These are phyloP conservation scores for Cettia cetti DNA, from an alignment of 2,113 vertebrate species.

Conservation along the genomic window DNA sequence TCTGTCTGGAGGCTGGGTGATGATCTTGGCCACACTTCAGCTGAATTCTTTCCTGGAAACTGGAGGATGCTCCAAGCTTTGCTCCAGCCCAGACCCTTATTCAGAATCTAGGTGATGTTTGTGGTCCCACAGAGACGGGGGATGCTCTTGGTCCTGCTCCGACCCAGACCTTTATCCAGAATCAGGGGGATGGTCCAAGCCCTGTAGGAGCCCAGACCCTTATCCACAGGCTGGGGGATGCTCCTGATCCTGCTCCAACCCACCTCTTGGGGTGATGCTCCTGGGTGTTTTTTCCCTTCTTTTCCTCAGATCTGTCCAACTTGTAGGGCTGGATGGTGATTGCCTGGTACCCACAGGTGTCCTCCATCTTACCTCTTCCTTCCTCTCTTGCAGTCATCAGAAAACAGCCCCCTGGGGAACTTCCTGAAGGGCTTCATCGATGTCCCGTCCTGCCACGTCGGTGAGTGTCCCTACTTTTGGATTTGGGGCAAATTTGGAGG, in stretches of 20 bases:
- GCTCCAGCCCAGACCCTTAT: background rate
- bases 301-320: background rate
- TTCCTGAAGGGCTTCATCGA: conserved; percentile 93
- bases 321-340: background rate
- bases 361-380: background rate
- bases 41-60: background rate
- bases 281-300: background rate
- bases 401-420: conserved; percentile 96
- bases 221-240: background rate
- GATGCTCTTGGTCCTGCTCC: background rate
- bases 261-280: background rate
- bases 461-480: conserved; percentile 70
- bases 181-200: background rate
- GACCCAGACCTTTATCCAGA: background rate
- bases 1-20: background rate
- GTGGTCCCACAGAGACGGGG: fast-evolving
- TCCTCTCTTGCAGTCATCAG: conserved; percentile 76
- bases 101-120: background rate
- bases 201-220: too few species aligned
- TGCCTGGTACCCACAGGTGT: fast-evolving
- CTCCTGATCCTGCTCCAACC: fast-evolving
- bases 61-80: background rate
- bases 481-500: background rate
- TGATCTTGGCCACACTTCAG: background rate
- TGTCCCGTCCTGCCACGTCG: conserved; percentile 93